Evolutionary conservation across 1,140 invertebrate species (phyloP).

Genomic region (Aethina tumida): DNA sequence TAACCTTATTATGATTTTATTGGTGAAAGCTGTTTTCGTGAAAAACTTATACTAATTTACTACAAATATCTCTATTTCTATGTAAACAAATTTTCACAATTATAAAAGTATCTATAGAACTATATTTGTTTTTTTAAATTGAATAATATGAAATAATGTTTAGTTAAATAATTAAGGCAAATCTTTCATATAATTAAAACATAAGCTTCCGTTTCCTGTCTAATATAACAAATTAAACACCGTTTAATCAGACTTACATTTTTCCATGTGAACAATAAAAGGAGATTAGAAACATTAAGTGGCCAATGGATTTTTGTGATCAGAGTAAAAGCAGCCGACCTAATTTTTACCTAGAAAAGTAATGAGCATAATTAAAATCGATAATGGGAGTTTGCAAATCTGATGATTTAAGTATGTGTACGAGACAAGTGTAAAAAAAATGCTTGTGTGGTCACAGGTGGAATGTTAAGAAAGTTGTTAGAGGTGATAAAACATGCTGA

Average conservation of each 20-base stretch:
- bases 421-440: neutral
- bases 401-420: neutral
- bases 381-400: neutral
- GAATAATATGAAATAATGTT: too few relatives aligned
- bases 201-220: too few relatives aligned
- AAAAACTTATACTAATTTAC: too few relatives aligned
- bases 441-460: conserved; percentile 1
- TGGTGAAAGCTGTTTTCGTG: too few relatives aligned
- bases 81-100: too few relatives aligned
- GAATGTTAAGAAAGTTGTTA: conserved; percentile 16
- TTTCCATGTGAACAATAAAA: neutral
- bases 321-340: neutral
- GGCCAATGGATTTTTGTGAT: neutral
- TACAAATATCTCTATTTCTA: too few relatives aligned
- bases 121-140: too few relatives aligned
- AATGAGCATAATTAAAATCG: neutral
- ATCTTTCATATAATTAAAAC: too few relatives aligned
- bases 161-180: too few relatives aligned
- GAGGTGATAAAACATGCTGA: conserved; percentile 11
- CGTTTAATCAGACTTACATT: neutral
- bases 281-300: neutral
- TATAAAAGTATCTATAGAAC: too few relatives aligned
- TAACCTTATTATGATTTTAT: too few relatives aligned
- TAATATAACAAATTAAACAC: too few relatives aligned
- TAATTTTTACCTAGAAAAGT: neutral